These are phyloP conservation scores for Sebastes trivittatus DNA, from an alignment of 2,797 vertebrate species.

Conservation along the genomic window DNA sequence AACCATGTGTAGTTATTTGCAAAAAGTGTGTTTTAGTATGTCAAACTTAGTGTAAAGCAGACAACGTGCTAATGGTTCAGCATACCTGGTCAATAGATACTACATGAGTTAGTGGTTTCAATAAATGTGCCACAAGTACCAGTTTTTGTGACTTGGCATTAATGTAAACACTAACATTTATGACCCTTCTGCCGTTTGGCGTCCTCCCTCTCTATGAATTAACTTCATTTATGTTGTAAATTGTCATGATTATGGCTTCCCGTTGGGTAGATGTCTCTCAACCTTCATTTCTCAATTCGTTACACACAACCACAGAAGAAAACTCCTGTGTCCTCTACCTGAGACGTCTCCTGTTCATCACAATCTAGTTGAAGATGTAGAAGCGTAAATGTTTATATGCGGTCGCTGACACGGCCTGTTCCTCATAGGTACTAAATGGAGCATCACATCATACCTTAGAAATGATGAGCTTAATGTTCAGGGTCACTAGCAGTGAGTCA, in stretches of 20 bases:
- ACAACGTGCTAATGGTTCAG: not conserved
- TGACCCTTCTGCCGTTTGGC: not conserved
- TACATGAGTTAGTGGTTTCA: not conserved
- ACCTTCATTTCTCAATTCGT: not conserved
- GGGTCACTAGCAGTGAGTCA: constrained; percentile 55
- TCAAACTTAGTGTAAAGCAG: not conserved
- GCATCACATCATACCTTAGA: constrained; percentile 61
- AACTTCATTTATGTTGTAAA: not conserved
- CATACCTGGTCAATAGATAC: not conserved
- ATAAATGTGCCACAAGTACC: not conserved
- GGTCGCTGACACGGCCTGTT: constrained; percentile 32
- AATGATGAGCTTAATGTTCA: constrained; percentile 57
- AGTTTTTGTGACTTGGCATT: not conserved
- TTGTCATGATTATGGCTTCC: not conserved
- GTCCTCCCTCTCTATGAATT: not conserved
- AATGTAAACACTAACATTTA: not conserved
- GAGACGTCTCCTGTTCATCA: not conserved
- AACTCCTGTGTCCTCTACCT: not conserved
- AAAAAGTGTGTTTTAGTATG: not conserved
- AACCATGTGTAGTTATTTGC: not conserved
- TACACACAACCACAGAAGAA: not conserved
- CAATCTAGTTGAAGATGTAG: not conserved
- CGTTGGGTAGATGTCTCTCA: not conserved
- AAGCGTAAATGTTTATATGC: constrained; percentile 49
- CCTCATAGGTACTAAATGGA: constrained; percentile 57